Evolutionary conservation across 2,888 invertebrate species (phyloP), one percentile per base, ranked within the genome.

Genomic region (Calliphora vomitoria): DNA sequence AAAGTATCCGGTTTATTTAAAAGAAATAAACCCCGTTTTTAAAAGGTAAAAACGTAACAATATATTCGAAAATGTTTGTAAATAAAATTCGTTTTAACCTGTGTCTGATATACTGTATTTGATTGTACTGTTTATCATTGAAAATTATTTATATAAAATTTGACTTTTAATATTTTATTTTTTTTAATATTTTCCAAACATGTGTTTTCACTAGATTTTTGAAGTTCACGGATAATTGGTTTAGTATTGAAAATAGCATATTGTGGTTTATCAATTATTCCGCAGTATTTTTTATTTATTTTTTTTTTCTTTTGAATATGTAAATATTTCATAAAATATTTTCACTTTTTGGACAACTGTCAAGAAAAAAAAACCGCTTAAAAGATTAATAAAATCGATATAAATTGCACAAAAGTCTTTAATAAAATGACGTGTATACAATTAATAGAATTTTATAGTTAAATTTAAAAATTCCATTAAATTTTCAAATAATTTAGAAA

Each of bases 341-440:
- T 66, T 66, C 20, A 66, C 4, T 50, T 41, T 71, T 71, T 71
- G 69, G 53, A 71, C 31, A 53, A 71, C 35, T 71, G 53, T n/a
- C 53, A 35, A 71, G 6, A 53, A 69, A 25, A 20, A 18, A 66
- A 64, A n/a, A 50, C 3, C 50, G 50, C 55, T 41, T 41, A 66
- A 66, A 11, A 41, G 20, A 41, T 41, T 4, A 38, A n/a, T 50
- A 13, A 11, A 13, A 31, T 31, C 15, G 55, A 25, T 58, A 25
- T 25, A 11, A 25, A 58, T 25, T 53, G 18, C 18, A 53, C n/a
- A 53, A 18, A 20, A 58, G 11, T 11, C 10, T n/a, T 18, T 38
- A n/a, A n/a, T 1, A 25, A 35, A 38, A 15, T 38, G 62, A 64
- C 62, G 62, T 60, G 8, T 55, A 20, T 55, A 53, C 5, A 53